These are phyloP conservation scores for Dicranocentrus wangi DNA, from an alignment of 2,888 invertebrate species.

Conservation along the genomic window DNA sequence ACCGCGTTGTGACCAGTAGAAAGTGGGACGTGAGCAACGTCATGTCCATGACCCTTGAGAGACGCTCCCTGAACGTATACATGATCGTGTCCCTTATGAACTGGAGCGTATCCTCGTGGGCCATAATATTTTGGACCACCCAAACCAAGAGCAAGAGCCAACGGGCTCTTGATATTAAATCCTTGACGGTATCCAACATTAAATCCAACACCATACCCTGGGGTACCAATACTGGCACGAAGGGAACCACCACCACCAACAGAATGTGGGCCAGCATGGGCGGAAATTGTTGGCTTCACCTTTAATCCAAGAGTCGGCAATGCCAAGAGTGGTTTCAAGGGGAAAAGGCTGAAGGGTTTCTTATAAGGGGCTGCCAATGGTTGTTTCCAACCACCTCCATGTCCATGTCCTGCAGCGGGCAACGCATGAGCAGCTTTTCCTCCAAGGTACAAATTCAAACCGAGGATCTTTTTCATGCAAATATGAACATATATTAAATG, in stretches of 20 bases:
- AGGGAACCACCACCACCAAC: constrained; percentile 34
- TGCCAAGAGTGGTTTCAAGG: constrained; percentile 12
- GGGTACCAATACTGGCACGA: constrained; percentile 34
- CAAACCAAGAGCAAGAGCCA: constrained; percentile 6
- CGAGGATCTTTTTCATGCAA: constrained; percentile 28
- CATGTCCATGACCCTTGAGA: constrained; percentile 30
- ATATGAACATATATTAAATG: neutral
- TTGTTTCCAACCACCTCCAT: neutral
- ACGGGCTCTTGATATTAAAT: constrained; percentile 39
- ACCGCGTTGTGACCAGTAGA: constrained; percentile 7
- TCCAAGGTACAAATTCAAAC: constrained; percentile 47
- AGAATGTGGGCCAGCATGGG: constrained; percentile 20
- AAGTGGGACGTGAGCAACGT: constrained; percentile 13
- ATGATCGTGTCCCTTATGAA: constrained; percentile 23
- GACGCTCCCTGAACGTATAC: constrained; percentile 11
- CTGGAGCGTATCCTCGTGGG: neutral
- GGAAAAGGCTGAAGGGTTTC: neutral
- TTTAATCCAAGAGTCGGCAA: constrained; percentile 1
- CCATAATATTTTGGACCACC: neutral
- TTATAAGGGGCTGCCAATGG: constrained; percentile 3
- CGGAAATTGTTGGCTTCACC: neutral
- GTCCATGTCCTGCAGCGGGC: neutral
- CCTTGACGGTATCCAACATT: constrained; percentile 38
- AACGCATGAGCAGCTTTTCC: constrained; percentile 31
- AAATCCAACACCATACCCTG: constrained; percentile 35